Conservation (phyloP, 2,113 vertebrate genomes). For the Anoplopoma fimbria region DNA sequence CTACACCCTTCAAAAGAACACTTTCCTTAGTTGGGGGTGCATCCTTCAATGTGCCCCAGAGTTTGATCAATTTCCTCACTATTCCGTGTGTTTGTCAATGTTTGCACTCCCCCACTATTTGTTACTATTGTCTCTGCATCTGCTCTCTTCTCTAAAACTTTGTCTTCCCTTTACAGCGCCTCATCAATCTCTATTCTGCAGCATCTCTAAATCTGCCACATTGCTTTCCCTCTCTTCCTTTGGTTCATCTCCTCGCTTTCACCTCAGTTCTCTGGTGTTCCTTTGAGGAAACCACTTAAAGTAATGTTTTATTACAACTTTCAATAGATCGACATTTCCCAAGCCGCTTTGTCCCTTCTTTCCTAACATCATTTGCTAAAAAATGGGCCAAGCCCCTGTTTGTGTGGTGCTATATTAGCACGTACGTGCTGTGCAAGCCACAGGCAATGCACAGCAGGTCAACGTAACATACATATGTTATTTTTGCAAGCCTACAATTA, state of each 20-base stretch:
- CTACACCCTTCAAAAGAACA: conserved; percentile 8
- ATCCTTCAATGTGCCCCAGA: conserved; percentile 15
- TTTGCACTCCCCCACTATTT: conserved; percentile 33
- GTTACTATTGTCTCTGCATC: conserved; percentile 32
- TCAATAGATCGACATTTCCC: conserved; percentile 2
- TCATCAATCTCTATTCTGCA: conserved; percentile 67
- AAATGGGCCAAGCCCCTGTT: neutral
- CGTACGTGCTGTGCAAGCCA: neutral
- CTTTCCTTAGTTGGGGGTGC: conserved; percentile 11
- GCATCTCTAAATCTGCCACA: conserved; percentile 43
- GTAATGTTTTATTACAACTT: conserved; percentile 50
- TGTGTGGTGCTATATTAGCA: neutral
- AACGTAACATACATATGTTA: neutral
- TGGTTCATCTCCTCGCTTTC: conserved; percentile 22
- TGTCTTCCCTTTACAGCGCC: neutral
- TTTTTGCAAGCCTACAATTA: neutral
- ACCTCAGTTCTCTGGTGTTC: conserved; percentile 8
- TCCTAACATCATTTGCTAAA: neutral
- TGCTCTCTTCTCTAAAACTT: conserved; percentile 19
- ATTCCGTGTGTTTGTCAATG: conserved; percentile 39
- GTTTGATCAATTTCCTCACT: conserved; percentile 40
- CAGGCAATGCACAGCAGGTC: neutral
- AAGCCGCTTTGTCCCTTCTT: neutral
- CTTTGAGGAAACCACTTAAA: conserved; percentile 39
- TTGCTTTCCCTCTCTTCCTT: conserved; percentile 21